Evolutionary conservation across 2,888 invertebrate genomes (phyloP).

Genomic region (Azorinus chamasolen): DNA sequence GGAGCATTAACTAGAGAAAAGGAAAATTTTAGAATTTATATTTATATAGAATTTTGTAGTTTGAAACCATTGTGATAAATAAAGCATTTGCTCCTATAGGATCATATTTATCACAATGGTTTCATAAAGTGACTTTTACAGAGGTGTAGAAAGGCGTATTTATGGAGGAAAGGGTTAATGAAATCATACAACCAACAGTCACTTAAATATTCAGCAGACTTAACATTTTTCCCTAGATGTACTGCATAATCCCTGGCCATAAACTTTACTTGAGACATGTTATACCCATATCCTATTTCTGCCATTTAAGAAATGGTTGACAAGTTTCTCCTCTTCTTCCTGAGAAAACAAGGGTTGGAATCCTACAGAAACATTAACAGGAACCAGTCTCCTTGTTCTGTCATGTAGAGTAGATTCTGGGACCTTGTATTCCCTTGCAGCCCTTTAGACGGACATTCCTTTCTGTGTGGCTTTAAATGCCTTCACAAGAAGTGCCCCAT

Average conservation of each 20-base stretch:
- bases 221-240: conserved; percentile 5
- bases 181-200: conserved; percentile 19
- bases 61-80: too few relatives aligned
- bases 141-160: too few relatives aligned
- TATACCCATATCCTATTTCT: conserved; percentile 35
- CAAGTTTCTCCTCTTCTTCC: conserved; percentile 16
- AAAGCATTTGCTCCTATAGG: too few relatives aligned
- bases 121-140: too few relatives aligned
- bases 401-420: conserved; percentile 41
- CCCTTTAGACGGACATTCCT: conserved; percentile 37
- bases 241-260: conserved; percentile 27
- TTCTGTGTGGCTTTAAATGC: conserved; percentile 26
- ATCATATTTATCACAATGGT: too few relatives aligned
- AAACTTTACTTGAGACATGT: conserved; percentile 10
- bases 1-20: too few relatives aligned
- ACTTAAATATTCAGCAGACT: conserved; percentile 11
- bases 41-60: too few relatives aligned
- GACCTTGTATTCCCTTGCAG: conserved; percentile 22
- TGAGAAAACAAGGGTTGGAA: background rate
- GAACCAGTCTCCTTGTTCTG: conserved; percentile 30
- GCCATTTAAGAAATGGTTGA: conserved; percentile 25
- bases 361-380: conserved; percentile 16
- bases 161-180: too few relatives aligned
- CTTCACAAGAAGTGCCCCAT: conserved; percentile 10
- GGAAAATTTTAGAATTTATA: too few relatives aligned